phyloP scores from a whole-genome alignment of 1,140 invertebrate genomes.

The Cherax quadricarinatus region DNA sequence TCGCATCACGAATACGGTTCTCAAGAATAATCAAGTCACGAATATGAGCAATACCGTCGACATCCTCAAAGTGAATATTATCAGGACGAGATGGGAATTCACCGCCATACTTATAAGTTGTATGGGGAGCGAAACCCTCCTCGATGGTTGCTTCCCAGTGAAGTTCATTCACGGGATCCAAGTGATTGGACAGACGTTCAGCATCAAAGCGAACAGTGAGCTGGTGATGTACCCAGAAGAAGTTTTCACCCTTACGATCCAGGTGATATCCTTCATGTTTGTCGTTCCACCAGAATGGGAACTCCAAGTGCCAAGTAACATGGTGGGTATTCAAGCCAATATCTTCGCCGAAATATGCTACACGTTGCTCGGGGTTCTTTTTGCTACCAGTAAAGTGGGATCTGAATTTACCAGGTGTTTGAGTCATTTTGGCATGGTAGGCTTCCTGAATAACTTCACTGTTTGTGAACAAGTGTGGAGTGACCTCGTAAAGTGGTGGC shows the following conservation, averaged over 20 bases:
- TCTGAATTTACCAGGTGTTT: slow-evolving; percentile 26
- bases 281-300: slow-evolving; percentile 52
- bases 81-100: slow-evolving; percentile 46
- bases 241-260: slow-evolving; percentile 26
- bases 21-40: slow-evolving; percentile 21
- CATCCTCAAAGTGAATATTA: slow-evolving; percentile 19
- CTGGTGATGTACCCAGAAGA: slow-evolving; percentile 45
- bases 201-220: slow-evolving; percentile 43
- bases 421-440: slow-evolving; percentile 32
- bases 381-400: not conserved
- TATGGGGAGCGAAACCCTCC: slow-evolving; percentile 40
- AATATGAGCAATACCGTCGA: slow-evolving; percentile 23
- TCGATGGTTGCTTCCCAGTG: slow-evolving; percentile 32
- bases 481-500: slow-evolving; percentile 50
- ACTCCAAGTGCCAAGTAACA: slow-evolving; percentile 46
- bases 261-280: slow-evolving; percentile 14
- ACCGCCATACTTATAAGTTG: slow-evolving; percentile 43
- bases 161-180: slow-evolving; percentile 30
- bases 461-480: slow-evolving; percentile 43
- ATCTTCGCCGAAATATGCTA: slow-evolving; percentile 44
- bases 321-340: slow-evolving; percentile 51
- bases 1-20: slow-evolving; percentile 42
- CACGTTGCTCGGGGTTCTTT: slow-evolving; percentile 37
- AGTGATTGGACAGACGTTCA: slow-evolving; percentile 38
- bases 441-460: slow-evolving; percentile 14